A percentile compares a stretch with the other conserved stretches of the same genome.
Evolutionary conservation across 2,113 vertebrate species (phyloP).

Genomic region (Uria aalge): DNA sequence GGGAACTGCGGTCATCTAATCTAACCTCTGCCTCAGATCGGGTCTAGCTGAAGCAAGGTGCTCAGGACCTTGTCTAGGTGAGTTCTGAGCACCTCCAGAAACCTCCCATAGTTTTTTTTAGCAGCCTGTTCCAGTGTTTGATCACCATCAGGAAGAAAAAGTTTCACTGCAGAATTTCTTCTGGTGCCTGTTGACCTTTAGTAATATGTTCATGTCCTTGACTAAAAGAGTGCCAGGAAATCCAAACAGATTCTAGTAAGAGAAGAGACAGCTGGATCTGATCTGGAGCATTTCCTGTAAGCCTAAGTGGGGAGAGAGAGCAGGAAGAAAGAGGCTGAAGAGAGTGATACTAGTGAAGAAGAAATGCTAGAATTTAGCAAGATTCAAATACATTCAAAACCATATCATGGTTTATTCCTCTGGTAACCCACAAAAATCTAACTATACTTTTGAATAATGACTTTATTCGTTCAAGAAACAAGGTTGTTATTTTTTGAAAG

Average conservation of each 20-base stretch:
- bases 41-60: not conserved
- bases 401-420: not conserved
- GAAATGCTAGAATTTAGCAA: not conserved
- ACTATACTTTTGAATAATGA: not conserved
- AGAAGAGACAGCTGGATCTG: not conserved
- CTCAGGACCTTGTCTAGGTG: not conserved
- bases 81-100: not conserved
- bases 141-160: not conserved
- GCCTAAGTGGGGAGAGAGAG: not conserved
- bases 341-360: not conserved
- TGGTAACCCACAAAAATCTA: not conserved
- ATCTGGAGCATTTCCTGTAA: not conserved
- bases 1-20: not conserved
- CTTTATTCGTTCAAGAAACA: not conserved
- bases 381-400: not conserved
- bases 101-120: not conserved
- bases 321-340: not conserved
- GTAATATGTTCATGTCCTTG: not conserved
- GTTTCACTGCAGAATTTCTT: not conserved
- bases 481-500: not conserved
- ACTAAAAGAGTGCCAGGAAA: not conserved
- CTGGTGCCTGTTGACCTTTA: not conserved
- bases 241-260: not conserved
- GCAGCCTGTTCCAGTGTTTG: not conserved
- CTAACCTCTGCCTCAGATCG: not conserved